Base-by-base conservation (phyloP, 2,113 vertebrate species). In the Talpa occidentalis region DNA sequence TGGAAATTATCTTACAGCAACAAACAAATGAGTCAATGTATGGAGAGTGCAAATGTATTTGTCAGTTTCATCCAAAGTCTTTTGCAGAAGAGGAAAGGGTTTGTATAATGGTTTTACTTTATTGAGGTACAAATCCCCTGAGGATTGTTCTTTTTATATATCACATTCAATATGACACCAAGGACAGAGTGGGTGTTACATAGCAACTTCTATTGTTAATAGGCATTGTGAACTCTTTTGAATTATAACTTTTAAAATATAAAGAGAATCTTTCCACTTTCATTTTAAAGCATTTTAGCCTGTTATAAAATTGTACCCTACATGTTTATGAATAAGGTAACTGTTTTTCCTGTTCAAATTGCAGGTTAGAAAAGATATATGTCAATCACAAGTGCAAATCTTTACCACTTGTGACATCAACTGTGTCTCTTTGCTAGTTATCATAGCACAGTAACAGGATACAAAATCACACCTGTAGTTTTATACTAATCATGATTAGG, bases 401-500 rank as follows among this genome's bases (percentile, higher is more conserved):
- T 47, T 92, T 56, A 44, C 10, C 16, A 83, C 28, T n/a, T 90
- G 42, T 94, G 67, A 69, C 21, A 90, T 95, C 26, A 49, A 86
- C 93, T 95, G 74, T 78, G 11, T 42, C 90, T 78, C 88, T 66
- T 95, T 88, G 60, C 6, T 92, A 91, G 74, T 76, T 93, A 64
- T 28, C 24, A 28, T 19, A 89, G n/a, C 66, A 28, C 28, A 60
- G 49, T 1, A 93, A 91, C 12, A 87, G 64, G 35, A 67, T 19
- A 84, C 8, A 47, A 72, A 60, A 80, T 1, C 81, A 56, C n/a
- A 40, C 85, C 47, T 90, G 37, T 44, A 40, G 21, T 37, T 66
- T 19, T 4, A 60, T 69, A 84, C 0, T 76, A 59, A 79, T 37
- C 32, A 59, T 77, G 32, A 76, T 32, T 82, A 88, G 92, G 15